A percentile compares a stretch with the other conserved stretches of the same genome.
These are phyloP conservation scores for Muscidifurax raptorellus DNA, from an alignment of 1,140 invertebrate species.

Conservation along the genomic window DNA sequence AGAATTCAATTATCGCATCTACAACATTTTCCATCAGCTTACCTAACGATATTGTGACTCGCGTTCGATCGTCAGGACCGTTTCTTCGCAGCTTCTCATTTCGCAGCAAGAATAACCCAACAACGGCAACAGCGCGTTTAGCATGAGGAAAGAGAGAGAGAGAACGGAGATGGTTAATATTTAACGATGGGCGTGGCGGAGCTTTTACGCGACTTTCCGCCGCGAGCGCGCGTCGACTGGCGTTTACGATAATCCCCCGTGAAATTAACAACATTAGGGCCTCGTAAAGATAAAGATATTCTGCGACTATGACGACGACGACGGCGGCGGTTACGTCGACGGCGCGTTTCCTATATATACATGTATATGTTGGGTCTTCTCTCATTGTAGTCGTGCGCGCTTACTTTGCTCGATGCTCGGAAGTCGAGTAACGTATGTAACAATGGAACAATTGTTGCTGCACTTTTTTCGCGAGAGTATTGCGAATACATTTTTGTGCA, in stretches of 20 bases:
- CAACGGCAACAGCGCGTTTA: background rate
- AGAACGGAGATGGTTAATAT: constrained; percentile 57
- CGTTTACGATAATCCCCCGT: constrained; percentile 65
- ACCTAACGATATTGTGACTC: too few species aligned
- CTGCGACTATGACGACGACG: constrained; percentile 41
- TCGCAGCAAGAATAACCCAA: background rate
- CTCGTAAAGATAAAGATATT: constrained; percentile 69
- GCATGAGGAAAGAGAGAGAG: constrained; percentile 16
- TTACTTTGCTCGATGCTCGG: background rate
- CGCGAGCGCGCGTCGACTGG: constrained; percentile 3
- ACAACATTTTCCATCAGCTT: too few species aligned
- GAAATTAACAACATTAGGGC: constrained; percentile 68
- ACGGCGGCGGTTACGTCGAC: constrained; percentile 19
- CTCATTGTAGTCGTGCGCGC: background rate
- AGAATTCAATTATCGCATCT: too few species aligned
- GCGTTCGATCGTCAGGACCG: background rate
- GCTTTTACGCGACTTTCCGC: background rate
- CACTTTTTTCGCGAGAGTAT: too few species aligned
- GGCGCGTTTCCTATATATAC: background rate
- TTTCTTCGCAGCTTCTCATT: background rate
- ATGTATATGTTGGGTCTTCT: background rate
- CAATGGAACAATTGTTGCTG: background rate
- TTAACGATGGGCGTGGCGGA: constrained; percentile 53
- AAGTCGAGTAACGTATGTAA: too few species aligned
- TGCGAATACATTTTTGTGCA: too few species aligned